These are phyloP conservation scores for Corythoichthys intestinalis DNA, from an alignment of 2,113 vertebrate genomes.

Conservation along the genomic window DNA sequence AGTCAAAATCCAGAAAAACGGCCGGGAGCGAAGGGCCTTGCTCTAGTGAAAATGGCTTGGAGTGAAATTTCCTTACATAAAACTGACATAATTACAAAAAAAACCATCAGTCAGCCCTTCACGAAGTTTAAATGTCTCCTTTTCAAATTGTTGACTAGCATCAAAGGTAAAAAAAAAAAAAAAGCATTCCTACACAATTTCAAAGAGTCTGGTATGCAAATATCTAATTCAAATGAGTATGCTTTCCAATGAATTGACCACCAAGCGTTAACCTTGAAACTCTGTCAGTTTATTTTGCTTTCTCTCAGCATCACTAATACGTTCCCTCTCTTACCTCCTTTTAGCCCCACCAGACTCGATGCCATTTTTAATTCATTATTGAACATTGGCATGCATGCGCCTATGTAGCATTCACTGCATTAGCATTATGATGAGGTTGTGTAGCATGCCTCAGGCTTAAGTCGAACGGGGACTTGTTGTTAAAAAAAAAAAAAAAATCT, in stretches of 20 bases:
- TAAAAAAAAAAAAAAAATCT: not conserved
- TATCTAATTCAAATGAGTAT: not conserved
- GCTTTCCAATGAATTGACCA: not conserved
- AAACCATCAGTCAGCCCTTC: too few relatives aligned
- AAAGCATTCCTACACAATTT: too few relatives aligned
- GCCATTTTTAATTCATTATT: constrained; percentile 44
- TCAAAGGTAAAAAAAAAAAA: too few relatives aligned
- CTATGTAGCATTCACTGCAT: constrained; percentile 18
- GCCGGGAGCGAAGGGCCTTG: too few relatives aligned
- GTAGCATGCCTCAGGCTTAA: constrained; percentile 6
- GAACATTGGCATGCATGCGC: constrained; percentile 4
- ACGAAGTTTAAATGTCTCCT: too few relatives aligned
- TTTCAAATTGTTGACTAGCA: too few relatives aligned
- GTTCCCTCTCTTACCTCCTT: constrained; percentile 9
- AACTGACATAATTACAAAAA: too few relatives aligned
- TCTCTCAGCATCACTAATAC: constrained; percentile 37
- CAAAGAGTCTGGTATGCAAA: too few relatives aligned
- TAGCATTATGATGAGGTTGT: constrained; percentile 15
- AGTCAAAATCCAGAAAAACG: too few relatives aligned
- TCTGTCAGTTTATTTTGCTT: not conserved
- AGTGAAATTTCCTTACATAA: too few relatives aligned
- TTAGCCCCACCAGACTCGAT: constrained; percentile 6
- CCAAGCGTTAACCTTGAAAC: not conserved
- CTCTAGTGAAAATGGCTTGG: too few relatives aligned
- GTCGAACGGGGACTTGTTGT: constrained; percentile 3